Percentiles rank a stretch among this genome's conserved stretches.
Conservation (phyloP, 2,888 invertebrate species). For the Unio pictorum region DNA sequence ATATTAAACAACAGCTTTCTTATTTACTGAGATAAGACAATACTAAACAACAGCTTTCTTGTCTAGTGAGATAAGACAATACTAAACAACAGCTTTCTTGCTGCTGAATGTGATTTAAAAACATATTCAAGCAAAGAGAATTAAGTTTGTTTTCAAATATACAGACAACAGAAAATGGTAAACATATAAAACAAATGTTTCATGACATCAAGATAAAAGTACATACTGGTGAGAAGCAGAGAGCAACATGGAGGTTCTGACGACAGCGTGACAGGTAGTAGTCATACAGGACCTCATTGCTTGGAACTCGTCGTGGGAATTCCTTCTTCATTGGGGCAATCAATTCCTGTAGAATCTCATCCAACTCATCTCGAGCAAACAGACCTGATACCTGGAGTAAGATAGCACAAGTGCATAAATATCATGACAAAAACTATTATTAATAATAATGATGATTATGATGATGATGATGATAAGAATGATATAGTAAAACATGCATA, state of each 20-base stretch:
- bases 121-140: too few relatives aligned
- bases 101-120: too few relatives aligned
- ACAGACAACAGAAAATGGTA: too few relatives aligned
- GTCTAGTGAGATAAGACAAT: too few relatives aligned
- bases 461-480: neutral
- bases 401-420: neutral
- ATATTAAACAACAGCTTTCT: too few relatives aligned
- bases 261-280: conserved; percentile 92
- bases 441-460: neutral
- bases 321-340: conserved; percentile 94
- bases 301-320: conserved; percentile 88
- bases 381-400: conserved; percentile 83
- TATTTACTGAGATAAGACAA: too few relatives aligned
- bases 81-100: too few relatives aligned
- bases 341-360: conserved; percentile 93
- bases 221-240: conserved; percentile 93
- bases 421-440: neutral
- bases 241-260: conserved; percentile 93
- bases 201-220: too few relatives aligned
- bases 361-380: conserved; percentile 95
- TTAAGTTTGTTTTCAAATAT: too few relatives aligned
- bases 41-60: too few relatives aligned
- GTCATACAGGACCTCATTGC: conserved; percentile 93
- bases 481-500: too few relatives aligned
- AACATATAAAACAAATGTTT: too few relatives aligned